Evolutionary conservation across 2,888 invertebrate genomes (phyloP), one percentile per base, ranked within the genome.

Genomic region (Atherix ibis): DNA sequence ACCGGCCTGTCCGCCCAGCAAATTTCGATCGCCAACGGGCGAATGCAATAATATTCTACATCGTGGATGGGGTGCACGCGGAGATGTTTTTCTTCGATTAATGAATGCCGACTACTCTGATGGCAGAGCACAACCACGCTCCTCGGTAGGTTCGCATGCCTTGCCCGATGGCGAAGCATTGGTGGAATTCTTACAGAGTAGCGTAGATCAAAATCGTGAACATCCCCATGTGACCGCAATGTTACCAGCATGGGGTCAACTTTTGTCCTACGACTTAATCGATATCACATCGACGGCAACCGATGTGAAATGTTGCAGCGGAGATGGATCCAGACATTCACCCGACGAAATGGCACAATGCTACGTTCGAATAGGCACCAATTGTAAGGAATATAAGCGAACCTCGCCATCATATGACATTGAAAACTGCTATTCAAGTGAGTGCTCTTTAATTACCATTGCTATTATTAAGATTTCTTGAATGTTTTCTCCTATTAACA

Each of bases 21-120:
- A 82, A 57, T 88, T 77, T 62, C 68, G 89, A 34, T 74, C 77
- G 38, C 71, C 78, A 1, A 79, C 78, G 29, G 88, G 85, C 1
- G 76, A 79, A 49, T 91, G 91, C 62, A 91, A 91, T 61, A 91
- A 91, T 53, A 77, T 89, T 2, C 67, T 83, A 26, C 81, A 84
- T 54, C 71, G 84, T 2, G 73, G 74, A 17, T 85, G 87, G 83
- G 89, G 88, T 2, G 70, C 77, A 34, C 67, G 84, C 22, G 80
- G 82, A 6, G 80, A 81, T 34, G 71, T 80, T 4, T 82, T 84
- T 55, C 60, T 82, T 24, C 68, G 85, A 42, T 61, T 82, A 13
- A 52, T 85, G 41, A 69, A 74, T 3, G 70, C 83, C 0, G 71
- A 71, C 39, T 87, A 88, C 53, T 69, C 71, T 27, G 80, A 67